Percentiles rank a stretch among this genome's conserved stretches.
These are phyloP conservation scores for Cynopterus brachyotis DNA, from an alignment of 2,113 vertebrate genomes.

Conservation along the genomic window DNA sequence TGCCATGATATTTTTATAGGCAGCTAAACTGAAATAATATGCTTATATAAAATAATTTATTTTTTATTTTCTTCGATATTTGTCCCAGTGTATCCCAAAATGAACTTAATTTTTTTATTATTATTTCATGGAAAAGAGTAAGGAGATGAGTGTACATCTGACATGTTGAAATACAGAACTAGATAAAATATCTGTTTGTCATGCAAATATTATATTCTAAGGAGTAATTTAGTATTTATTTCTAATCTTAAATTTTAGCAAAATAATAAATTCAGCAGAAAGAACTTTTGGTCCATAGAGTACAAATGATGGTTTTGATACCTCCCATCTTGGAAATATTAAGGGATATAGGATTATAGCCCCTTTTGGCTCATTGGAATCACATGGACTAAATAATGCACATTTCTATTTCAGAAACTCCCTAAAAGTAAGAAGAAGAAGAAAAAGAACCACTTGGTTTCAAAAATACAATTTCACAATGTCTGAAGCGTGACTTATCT, in stretches of 20 bases:
- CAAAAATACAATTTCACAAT: not conserved
- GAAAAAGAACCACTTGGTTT: not conserved
- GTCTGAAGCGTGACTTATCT: not conserved
- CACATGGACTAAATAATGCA: not conserved
- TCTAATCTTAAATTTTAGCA: conserved; percentile 11
- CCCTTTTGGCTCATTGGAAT: not conserved
- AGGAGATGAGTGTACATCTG: not conserved
- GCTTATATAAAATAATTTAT: not conserved
- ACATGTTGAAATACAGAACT: conserved; percentile 1
- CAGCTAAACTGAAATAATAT: not conserved
- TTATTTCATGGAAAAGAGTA: not conserved
- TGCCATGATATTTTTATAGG: not conserved
- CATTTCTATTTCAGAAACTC: conserved; percentile 17
- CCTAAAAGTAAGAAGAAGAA: not conserved
- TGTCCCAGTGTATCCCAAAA: not conserved
- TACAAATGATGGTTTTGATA: not conserved
- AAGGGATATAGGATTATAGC: not conserved
- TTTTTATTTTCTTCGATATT: not conserved
- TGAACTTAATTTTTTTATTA: not conserved
- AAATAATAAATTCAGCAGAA: not conserved
- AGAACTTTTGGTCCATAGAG: not conserved
- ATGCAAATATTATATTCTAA: not conserved
- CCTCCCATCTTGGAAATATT: not conserved
- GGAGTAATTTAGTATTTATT: not conserved
- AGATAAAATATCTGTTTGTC: not conserved